A percentile compares a stretch with the other conserved stretches of the same genome.
phyloP scores from a whole-genome alignment of 2,113 vertebrate genomes.

The Thunnus maccoyii region DNA sequence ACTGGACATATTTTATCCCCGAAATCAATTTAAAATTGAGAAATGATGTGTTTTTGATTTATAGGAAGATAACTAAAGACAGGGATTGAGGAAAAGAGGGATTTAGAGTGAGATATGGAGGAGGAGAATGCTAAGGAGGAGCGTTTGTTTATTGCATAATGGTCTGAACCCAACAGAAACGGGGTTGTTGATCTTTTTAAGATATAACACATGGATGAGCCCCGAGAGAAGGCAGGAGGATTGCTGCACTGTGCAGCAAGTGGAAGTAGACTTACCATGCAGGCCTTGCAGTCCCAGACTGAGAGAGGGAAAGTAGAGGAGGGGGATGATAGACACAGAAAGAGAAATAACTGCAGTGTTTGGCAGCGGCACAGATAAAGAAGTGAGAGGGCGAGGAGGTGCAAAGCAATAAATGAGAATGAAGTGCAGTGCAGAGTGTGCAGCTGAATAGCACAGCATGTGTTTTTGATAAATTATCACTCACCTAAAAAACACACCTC shows the following conservation, averaged over 20 bases:
- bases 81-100: slow-evolving; percentile 30
- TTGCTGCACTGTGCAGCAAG: background rate
- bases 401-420: slow-evolving; percentile 46
- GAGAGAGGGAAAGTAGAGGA: slow-evolving; percentile 11
- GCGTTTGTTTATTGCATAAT: slow-evolving; percentile 42
- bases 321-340: slow-evolving; percentile 11
- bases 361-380: slow-evolving; percentile 47
- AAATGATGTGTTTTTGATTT: slow-evolving; percentile 37
- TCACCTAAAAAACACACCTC: slow-evolving; percentile 65
- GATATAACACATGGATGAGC: slow-evolving; percentile 1
- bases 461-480: slow-evolving; percentile 67
- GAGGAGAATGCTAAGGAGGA: slow-evolving; percentile 24
- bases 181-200: background rate
- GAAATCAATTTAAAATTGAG: slow-evolving; percentile 37
- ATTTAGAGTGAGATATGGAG: slow-evolving; percentile 35
- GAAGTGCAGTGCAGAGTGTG: slow-evolving; percentile 3
- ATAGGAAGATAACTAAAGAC: slow-evolving; percentile 34
- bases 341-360: slow-evolving; percentile 20
- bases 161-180: slow-evolving; percentile 22
- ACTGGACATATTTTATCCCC: background rate
- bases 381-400: slow-evolving; percentile 34
- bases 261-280: slow-evolving; percentile 41
- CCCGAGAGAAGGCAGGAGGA: background rate
- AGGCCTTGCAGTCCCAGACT: slow-evolving; percentile 59
- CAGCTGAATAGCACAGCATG: slow-evolving; percentile 46